Base-by-base conservation (phyloP, 2,113 vertebrate genomes). In the Phycodurus eques region DNA sequence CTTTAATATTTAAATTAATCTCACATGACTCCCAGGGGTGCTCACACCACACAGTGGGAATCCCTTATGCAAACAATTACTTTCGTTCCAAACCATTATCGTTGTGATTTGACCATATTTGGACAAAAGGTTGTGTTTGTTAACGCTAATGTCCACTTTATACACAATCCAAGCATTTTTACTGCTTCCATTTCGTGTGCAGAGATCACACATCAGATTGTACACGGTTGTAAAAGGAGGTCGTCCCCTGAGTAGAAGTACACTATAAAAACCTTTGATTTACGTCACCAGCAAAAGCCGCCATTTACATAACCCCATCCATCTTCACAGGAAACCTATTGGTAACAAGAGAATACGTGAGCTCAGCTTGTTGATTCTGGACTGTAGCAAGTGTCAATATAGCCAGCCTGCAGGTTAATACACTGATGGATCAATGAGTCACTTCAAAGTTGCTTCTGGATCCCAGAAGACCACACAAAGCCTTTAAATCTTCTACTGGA, bases 401-500 rank as follows among this genome's bases (percentile, higher is more conserved):
- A 70, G 80, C 43, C 78, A 77, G 68, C 67, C 71, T 64, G 27
- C 56, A 76, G 70, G 74, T 73, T 80, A 77, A 80, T 76, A 77
- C 76, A 71, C 70, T 39, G 6, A 76, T 69, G 68, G 69, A 47
- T 71, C 79, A 71, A 75, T 79, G 47, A 49, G 81, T 86, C 70
- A 72, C 63, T 64, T 76, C 27, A 66, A 35, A 79, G 53, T 75
- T 63, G 68, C 60, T 71, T 78, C 74, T 77, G 19, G 39, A 68
- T 77, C 70, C 53, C 51, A 33, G 49, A 81, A 74, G 65, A 77
- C 63, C 68, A 72, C 46, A 35, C 42, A 13, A 78, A 77, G 60
- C 56, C 35, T 20, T 46, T 72, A 68, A 83, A 85, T 82, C 70
- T 77, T n/a, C 20, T 39, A 61, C 20, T 57, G 31, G 64, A 61